Evolutionary conservation across 2,113 vertebrate genomes (phyloP).

Genomic region (Nerophis lumbriciformis): DNA sequence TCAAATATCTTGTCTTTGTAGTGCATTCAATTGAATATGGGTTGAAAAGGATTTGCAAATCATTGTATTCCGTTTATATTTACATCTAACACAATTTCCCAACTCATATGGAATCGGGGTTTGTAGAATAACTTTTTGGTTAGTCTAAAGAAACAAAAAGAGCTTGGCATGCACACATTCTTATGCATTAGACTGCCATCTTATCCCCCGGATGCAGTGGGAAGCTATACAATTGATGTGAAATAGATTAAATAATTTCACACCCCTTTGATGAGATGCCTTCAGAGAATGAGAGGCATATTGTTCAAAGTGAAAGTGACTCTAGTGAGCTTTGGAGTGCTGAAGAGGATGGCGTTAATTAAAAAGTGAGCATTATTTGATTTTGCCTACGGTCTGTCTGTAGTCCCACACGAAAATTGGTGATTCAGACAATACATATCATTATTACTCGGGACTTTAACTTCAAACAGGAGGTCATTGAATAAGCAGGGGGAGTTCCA

Average conservation of each 20-base stretch:
- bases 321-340: neutral
- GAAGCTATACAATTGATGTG: neutral
- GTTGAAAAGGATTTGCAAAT: too few relatives aligned
- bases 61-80: too few relatives aligned
- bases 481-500: slow-evolving; percentile 5
- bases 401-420: slow-evolving; percentile 11
- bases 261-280: neutral
- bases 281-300: neutral
- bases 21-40: too few relatives aligned
- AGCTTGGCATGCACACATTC: neutral
- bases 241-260: neutral
- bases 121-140: too few relatives aligned
- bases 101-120: too few relatives aligned
- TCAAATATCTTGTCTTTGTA: too few relatives aligned
- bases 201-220: neutral
- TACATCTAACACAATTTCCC: too few relatives aligned
- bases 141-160: too few relatives aligned
- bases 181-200: neutral
- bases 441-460: slow-evolving; percentile 10
- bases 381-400: neutral
- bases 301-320: neutral
- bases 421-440: slow-evolving; percentile 8
- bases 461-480: neutral
- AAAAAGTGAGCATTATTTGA: slow-evolving; percentile 6
- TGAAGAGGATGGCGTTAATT: slow-evolving; percentile 5